Base-by-base conservation (phyloP, 1,140 invertebrate species). In the Prorops nasuta region DNA sequence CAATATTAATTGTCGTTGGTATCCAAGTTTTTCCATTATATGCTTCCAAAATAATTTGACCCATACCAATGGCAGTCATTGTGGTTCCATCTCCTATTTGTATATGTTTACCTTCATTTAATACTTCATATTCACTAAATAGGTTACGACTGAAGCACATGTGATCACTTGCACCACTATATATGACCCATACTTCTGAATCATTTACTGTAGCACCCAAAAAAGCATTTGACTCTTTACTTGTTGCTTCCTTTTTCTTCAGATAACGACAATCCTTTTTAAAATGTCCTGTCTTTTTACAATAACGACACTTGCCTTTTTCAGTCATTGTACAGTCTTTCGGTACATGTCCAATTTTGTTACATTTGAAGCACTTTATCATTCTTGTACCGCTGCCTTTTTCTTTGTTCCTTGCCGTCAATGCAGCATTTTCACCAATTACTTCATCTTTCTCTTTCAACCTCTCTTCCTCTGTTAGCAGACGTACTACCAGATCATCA, bases 401-500 rank as follows among this genome's bases (percentile, higher is more conserved):
- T 1, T 12, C 3, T 21, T 21, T 32, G 9, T 35, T 16, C 18
- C 16, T 37, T 2, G 37, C 15, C 10, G n/a, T 9, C 17, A 56
- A 38, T 1, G 35, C 49, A 10, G 7, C 49, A 45, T 51, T 56
- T 7, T 47, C 49, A n/a, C 3, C n/a, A n/a, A n/a, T n/a, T n/a
- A n/a, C 15, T 35, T 35, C 3, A 10, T 14, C n/a, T n/a, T n/a
- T n/a, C n/a, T n/a, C n/a, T n/a, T n/a, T 35, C 15, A 35, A 15
- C 24, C 54, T 44, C 1, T 20, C 28, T 47, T 68, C 63, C 53
- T 67, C 64, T 1, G 49, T 51, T 6, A 60, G 45, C n/a, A 74
- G 40, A n/a, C 69, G 49, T 1, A 65, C 55, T 0, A 40, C 61
- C 3, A 73, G 40, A 19, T 74, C 63, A 18, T 57, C 41, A 3